Percentiles rank a stretch among this genome's conserved stretches.
phyloP scores from a whole-genome alignment of 2,797 vertebrate species.

The Pangasius djambal region DNA sequence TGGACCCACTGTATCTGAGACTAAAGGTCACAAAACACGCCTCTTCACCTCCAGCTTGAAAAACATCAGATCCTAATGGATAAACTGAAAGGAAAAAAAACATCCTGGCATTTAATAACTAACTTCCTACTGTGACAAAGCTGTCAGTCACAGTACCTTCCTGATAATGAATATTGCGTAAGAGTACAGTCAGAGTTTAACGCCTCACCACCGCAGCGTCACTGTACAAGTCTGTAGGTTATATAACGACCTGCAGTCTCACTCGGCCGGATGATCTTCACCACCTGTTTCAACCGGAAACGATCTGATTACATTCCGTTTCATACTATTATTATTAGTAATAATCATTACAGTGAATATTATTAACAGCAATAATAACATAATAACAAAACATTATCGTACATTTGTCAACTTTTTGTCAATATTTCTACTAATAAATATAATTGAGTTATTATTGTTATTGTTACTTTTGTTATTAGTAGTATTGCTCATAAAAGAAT shows the following conservation, averaged over 20 bases:
- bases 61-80: background rate
- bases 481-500: background rate
- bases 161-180: background rate
- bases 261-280: conserved; percentile 96
- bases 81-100: background rate
- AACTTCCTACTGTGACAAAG: background rate
- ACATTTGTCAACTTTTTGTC: background rate
- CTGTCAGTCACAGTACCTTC: background rate
- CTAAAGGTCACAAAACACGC: background rate
- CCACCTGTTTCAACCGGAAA: conserved; percentile 76
- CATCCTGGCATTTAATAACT: no score
- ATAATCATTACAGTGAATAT: background rate
- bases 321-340: no score
- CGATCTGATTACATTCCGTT: background rate
- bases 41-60: background rate
- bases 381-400: no score
- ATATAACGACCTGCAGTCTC: conserved; percentile 96
- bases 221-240: conserved; percentile 97
- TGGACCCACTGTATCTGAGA: background rate
- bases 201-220: conserved; percentile 25
- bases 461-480: background rate
- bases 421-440: background rate
- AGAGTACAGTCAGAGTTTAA: background rate
- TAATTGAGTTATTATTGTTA: background rate
- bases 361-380: no score